phyloP scores from a whole-genome alignment of 2,888 invertebrate genomes.

The Tinea trinotella region DNA sequence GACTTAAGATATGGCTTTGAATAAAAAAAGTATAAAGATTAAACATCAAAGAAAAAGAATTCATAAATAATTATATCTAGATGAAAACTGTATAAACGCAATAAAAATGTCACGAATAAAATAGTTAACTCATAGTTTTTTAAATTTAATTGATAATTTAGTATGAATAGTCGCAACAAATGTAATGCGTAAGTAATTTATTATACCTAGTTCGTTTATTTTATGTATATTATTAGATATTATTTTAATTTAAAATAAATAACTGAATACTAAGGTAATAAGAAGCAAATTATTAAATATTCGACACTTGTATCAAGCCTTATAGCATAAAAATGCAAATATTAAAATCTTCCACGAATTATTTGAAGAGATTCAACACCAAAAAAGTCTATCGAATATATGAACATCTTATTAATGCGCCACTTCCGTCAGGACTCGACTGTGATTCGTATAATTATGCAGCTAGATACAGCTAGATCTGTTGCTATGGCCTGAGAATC shows the following conservation, averaged over 20 bases:
- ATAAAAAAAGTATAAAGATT: conserved; percentile 57
- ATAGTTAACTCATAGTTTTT: background rate
- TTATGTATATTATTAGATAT: background rate
- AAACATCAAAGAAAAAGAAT: conserved; percentile 52
- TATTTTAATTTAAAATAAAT: background rate
- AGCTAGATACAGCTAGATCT: conserved; percentile 5
- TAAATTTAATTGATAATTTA: conserved; percentile 37
- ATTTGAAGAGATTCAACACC: too few species aligned
- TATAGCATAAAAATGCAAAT: too few species aligned
- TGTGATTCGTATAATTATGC: background rate
- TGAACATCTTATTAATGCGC: background rate
- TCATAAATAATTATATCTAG: conserved; percentile 59
- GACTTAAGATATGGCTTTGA: conserved; percentile 44
- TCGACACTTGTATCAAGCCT: too few species aligned
- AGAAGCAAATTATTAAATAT: too few species aligned
- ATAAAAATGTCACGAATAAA: conserved; percentile 57
- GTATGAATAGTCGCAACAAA: background rate
- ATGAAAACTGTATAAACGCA: conserved; percentile 52
- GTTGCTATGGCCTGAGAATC: conserved; percentile 9
- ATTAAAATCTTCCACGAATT: background rate
- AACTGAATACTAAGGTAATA: too few species aligned
- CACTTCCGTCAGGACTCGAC: background rate
- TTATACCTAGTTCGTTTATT: background rate
- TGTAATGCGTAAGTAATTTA: background rate
- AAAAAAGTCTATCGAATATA: too few species aligned